Evolutionary conservation across 2,888 invertebrate genomes (phyloP).

Genomic region (Anoplius nigerrimus): DNA sequence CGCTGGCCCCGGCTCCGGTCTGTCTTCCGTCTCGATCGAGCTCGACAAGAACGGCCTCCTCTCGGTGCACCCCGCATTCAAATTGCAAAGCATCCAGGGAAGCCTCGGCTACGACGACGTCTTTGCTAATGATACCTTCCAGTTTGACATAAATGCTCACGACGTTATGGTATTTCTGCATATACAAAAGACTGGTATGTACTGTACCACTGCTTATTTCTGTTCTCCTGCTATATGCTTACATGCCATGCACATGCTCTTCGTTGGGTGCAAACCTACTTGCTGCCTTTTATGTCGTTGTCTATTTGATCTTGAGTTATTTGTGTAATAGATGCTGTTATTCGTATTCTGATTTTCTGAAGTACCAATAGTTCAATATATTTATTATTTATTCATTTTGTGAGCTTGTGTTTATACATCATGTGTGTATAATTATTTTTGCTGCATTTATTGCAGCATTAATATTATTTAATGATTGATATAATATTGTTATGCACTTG

Average conservation of each 20-base stretch:
- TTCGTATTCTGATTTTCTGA: no score
- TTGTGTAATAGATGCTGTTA: no score
- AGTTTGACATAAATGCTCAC: constrained; percentile 92
- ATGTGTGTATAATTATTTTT: no score
- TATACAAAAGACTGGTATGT: constrained; percentile 95
- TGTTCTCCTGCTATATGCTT: not conserved
- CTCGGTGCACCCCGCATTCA: constrained; percentile 68
- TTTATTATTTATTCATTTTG: no score
- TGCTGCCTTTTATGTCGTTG: not conserved
- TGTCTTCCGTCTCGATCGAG: constrained; percentile 63
- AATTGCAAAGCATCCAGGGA: constrained; percentile 69
- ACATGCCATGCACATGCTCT: not conserved
- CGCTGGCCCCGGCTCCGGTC: constrained; percentile 55
- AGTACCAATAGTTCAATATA: no score
- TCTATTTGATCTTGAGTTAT: no score
- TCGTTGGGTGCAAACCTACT: not conserved
- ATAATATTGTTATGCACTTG: no score
- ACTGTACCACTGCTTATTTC: not conserved
- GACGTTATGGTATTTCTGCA: constrained; percentile 99
- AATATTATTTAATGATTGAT: no score
- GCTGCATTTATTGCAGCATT: no score
- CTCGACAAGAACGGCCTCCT: constrained; percentile 65
- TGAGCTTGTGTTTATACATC: no score
- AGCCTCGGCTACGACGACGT: constrained; percentile 90
- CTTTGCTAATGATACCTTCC: constrained; percentile 86